Conservation (phyloP, 2,888 invertebrate species). For the Drosophila gaucha region DNA sequence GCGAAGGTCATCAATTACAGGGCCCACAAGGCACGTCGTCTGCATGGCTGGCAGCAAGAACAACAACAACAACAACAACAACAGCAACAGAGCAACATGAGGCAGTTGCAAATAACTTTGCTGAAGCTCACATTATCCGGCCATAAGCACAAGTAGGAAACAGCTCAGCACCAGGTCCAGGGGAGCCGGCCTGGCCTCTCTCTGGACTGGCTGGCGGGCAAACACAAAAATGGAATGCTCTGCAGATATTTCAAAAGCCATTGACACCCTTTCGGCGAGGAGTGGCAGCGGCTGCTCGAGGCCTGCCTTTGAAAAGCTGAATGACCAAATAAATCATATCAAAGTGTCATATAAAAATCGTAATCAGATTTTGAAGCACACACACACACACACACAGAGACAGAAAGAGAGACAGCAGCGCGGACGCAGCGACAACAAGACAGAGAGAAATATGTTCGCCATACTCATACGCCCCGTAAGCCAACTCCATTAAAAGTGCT, state of each 20-base stretch:
- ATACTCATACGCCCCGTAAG: constrained; percentile 68
- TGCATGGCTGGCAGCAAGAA: constrained; percentile 56
- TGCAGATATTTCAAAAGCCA: constrained; percentile 80
- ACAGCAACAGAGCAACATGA: constrained; percentile 26
- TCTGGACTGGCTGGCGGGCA: constrained; percentile 43
- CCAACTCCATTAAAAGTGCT: constrained; percentile 81
- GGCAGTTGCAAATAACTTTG: constrained; percentile 78
- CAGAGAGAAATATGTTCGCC: constrained; percentile 56
- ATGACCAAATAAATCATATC: constrained; percentile 84
- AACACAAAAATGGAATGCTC: constrained; percentile 71
- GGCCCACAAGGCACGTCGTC: constrained; percentile 59
- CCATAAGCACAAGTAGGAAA: constrained; percentile 76
- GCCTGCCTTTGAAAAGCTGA: constrained; percentile 80
- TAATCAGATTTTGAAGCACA: constrained; percentile 84
- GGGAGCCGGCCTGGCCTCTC: constrained; percentile 8
- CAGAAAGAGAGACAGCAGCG: constrained; percentile 16
- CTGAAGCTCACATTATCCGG: constrained; percentile 74
- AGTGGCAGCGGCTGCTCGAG: constrained; percentile 53
- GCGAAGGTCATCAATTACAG: constrained; percentile 78
- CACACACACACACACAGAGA: constrained; percentile 33
- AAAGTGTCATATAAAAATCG: constrained; percentile 85
- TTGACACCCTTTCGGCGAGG: constrained; percentile 79
- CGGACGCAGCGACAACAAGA: constrained; percentile 24
- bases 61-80: constrained; percentile 41
- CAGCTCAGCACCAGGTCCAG: constrained; percentile 54